These are phyloP conservation scores for Eilema caniola DNA, from an alignment of 2,888 invertebrate species.

Conservation along the genomic window DNA sequence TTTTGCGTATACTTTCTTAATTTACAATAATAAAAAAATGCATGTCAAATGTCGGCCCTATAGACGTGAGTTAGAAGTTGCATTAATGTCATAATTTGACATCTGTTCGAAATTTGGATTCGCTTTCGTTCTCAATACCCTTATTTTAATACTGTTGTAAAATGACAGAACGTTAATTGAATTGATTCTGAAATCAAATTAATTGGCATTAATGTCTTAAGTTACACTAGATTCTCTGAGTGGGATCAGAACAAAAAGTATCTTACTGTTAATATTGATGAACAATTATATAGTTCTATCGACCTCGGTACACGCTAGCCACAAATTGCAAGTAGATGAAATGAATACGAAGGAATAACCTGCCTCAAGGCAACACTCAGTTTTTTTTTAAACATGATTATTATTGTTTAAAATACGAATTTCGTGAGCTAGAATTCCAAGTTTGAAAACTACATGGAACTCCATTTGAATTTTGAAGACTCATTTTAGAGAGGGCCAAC, in stretches of 20 bases:
- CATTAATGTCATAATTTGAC: not conserved
- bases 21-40: not conserved
- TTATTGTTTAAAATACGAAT: not conserved
- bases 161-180: not conserved
- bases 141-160: not conserved
- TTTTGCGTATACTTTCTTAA: not conserved
- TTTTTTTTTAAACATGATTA: not conserved
- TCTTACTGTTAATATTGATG: constrained; percentile 50
- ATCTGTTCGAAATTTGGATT: not conserved
- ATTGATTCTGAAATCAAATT: not conserved
- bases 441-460: not conserved
- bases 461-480: not conserved
- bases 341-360: constrained; percentile 50
- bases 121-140: too few species aligned
- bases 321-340: constrained; percentile 44
- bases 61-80: not conserved
- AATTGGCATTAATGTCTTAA: not conserved
- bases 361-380: constrained; percentile 33
- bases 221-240: constrained; percentile 9
- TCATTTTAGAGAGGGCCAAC: not conserved
- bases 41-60: not conserved
- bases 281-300: constrained; percentile 48
- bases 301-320: constrained; percentile 53
- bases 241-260: constrained; percentile 46
- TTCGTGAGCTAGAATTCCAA: not conserved